phyloP scores from a whole-genome alignment of 2,888 invertebrate species.

The Atrina japonica region DNA sequence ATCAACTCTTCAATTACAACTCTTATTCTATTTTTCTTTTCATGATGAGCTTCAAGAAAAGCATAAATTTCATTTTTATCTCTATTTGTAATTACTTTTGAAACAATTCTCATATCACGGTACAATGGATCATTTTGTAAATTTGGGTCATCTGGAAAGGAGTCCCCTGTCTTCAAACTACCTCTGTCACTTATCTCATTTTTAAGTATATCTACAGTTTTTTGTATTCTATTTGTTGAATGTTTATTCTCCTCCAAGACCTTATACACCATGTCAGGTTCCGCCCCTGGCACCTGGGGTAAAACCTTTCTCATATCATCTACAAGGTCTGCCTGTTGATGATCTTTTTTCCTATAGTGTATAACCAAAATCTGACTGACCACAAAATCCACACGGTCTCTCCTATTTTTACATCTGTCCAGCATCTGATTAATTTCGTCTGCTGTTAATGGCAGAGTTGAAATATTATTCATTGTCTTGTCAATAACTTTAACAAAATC shows the following conservation, averaged over 20 bases:
- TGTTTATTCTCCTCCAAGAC: constrained; percentile 43
- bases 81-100: constrained; percentile 70
- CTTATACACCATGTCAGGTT: constrained; percentile 50
- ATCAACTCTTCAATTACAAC: constrained; percentile 71
- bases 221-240: constrained; percentile 36
- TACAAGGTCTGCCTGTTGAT: constrained; percentile 36
- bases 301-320: constrained; percentile 46
- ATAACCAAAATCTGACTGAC: constrained; percentile 40
- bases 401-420: constrained; percentile 37
- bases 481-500: constrained; percentile 60
- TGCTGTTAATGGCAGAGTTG: constrained; percentile 40
- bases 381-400: constrained; percentile 51
- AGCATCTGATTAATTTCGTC: constrained; percentile 56
- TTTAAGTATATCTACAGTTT: constrained; percentile 41
- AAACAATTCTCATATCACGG: constrained; percentile 67
- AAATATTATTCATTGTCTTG: constrained; percentile 34
- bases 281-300: constrained; percentile 36
- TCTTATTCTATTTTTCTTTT: constrained; percentile 69
- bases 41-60: constrained; percentile 73
- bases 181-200: not conserved
- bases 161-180: constrained; percentile 36
- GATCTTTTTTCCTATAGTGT: constrained; percentile 17
- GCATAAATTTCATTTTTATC: constrained; percentile 77
- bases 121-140: constrained; percentile 69
- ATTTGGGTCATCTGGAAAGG: constrained; percentile 55